A percentile compares a stretch with the other conserved stretches of the same genome.
phyloP scores from a whole-genome alignment of 2,797 vertebrate genomes.

The Crocodylus rhombifer region DNA sequence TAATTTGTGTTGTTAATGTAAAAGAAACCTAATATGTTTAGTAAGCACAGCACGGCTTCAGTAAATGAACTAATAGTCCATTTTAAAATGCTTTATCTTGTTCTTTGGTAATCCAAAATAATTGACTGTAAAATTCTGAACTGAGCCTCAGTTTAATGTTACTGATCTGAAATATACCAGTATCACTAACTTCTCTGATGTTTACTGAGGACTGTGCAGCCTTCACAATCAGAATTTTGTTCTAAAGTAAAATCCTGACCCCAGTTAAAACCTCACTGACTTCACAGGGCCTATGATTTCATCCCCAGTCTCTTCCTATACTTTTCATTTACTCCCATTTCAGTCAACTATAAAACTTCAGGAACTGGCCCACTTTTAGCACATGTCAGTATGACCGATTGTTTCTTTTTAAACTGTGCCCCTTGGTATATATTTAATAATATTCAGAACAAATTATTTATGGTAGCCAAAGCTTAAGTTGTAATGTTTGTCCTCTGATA shows the following conservation, averaged over 20 bases:
- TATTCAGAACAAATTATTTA: neutral
- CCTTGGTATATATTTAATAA: neutral
- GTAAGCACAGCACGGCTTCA: neutral
- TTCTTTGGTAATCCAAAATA: neutral
- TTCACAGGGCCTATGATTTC: constrained; percentile 6
- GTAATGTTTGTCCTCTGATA: constrained; percentile 26
- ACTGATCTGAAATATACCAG: neutral
- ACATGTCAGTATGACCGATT: neutral
- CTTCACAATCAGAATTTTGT: neutral
- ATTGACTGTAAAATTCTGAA: neutral
- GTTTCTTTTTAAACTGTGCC: neutral
- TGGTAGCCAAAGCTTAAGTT: constrained; percentile 11
- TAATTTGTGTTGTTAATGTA: neutral
- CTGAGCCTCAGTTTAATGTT: neutral
- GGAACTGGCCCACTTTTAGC: constrained; percentile 22
- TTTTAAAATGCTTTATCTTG: neutral
- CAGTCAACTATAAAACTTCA: constrained; percentile 50
- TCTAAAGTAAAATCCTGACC: neutral
- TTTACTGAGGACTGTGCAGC: neutral
- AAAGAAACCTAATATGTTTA: neutral
- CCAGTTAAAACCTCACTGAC: neutral
- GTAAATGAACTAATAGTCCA: neutral
- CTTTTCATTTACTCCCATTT: constrained; percentile 1
- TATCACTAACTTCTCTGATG: neutral
- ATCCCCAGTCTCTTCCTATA: constrained; percentile 4